Base-by-base conservation (phyloP, 2,797 vertebrate species). In the Babyrousa celebensis region DNA sequence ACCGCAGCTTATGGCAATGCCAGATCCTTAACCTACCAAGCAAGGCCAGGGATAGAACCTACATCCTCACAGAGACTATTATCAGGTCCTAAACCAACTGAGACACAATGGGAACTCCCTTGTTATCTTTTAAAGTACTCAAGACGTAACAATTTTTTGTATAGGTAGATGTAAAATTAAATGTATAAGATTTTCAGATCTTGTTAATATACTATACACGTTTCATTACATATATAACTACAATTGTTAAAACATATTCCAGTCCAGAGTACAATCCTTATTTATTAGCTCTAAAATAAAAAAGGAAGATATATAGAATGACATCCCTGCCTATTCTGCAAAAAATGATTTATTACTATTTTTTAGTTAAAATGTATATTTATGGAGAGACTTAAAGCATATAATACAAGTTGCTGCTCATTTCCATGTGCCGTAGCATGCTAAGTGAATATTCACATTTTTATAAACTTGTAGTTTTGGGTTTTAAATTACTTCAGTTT, bases 241-340 rank as follows among this genome's bases (percentile, higher is more conserved):
- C 20, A 12, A 83, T 67, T 60, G 15, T 54, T 29, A 71, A 91
- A 65, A 58, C 6, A 20, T 18, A 27, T 43, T 87, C 6, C 12
- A 52, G 1, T n/a, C 17, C 3, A 60, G 16, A 72, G 4, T 2
- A 79, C 20, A 72, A 5, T 36, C 87, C 20, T 78, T 2, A 58
- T 56, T 71, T 79, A 79, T 60, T 78, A 78, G 67, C 56, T 91
- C 2, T 68, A 88, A 72, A 84, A 84, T 56, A 56, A 72, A 83
- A 40, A 71, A 32, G 20, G 4, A 43, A 77, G 5, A 72, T 9
- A 58, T 52, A 43, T 14, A 48, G 58, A 52, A 54, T 43, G 15
- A 63, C 29, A 63, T 29, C 1, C 3, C 5, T 36, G 9, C 56
- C 15, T 2, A 32, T 29, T 71, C 12, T 23, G 52, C n/a, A 84